Base-by-base conservation (phyloP, 2,113 vertebrate species). In the Notarius lentiginosus region DNA sequence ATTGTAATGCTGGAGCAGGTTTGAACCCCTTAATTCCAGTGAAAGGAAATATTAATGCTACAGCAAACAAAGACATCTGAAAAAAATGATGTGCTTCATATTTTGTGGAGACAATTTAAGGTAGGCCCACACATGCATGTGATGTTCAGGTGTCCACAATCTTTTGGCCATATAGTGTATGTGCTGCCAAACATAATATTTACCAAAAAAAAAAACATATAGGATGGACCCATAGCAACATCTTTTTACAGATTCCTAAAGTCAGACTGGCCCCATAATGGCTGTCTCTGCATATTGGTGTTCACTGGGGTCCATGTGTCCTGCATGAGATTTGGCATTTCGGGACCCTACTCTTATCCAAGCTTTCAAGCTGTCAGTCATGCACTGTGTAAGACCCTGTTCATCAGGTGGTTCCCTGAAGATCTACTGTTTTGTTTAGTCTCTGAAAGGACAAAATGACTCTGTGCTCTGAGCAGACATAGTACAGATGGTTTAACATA, bases 351-450 rank as follows among this genome's bases (percentile, higher is more conserved):
- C 41, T 84, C 72, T 51, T 61, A 53, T 68, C 56, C 18, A 56
- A 63, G 34, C 14, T 11, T 56, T 76, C 79, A 82, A 9, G 56
- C 68, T 24, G 24, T 86, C 53, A 34, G 81, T 83, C 18, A 73
- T 84, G 30, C 53, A 6, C 10, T 53, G 51, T 14, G n/a, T 72
- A 83, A 53, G 53, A 47, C 60, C 30, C 84, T 63, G 47, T 20
- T 53, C 61, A 85, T 60, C 34, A 70, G 61, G 60, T 22, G 55
- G 63, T 60, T 88, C 66, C 68, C 85, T 58, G 20, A 4, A 70
- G 47, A 68, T 70, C 60, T 77, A 53, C 84, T 75, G 12, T 79
- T 87, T 86, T 88, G 89, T 91, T 91, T 89, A 90, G 89, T 88
- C 89, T 91, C 72, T 72, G 56, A 66, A 56, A 68, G 53, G 63